Conservation (phyloP, 2,113 vertebrate genomes). For the Rousettus leschenaultii region DNA sequence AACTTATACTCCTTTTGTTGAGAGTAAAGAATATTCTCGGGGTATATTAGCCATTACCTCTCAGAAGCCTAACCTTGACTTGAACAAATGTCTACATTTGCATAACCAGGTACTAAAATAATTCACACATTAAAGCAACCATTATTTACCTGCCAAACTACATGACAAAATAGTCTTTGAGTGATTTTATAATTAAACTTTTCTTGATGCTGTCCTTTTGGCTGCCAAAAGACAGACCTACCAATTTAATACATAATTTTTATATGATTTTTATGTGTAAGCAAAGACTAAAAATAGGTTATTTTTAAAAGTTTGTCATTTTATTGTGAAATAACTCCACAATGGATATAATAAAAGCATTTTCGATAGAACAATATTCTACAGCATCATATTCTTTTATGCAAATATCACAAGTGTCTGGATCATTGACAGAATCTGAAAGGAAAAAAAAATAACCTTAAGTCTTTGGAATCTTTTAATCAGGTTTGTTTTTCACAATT, state of each 20-base stretch:
- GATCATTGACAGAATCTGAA: not conserved
- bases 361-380: not conserved
- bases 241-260: slow-evolving; percentile 36
- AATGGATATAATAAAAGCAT: not conserved
- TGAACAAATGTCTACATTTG: slow-evolving; percentile 46
- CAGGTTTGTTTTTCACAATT: not conserved
- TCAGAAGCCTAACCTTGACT: slow-evolving; percentile 5
- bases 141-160: slow-evolving; percentile 53
- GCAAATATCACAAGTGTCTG: slow-evolving; percentile 6
- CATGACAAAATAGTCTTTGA: slow-evolving; percentile 48
- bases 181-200: slow-evolving; percentile 61
- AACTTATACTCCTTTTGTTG: not conserved
- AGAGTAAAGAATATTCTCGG: not conserved
- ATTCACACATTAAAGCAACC: slow-evolving; percentile 43
- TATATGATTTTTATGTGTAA: slow-evolving; percentile 41
- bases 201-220: slow-evolving; percentile 5
- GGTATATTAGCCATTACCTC: not conserved
- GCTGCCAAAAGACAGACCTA: slow-evolving; percentile 39
- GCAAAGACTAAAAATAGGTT: slow-evolving; percentile 22
- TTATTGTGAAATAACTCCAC: not conserved
- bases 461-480: not conserved
- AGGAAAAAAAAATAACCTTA: not conserved
- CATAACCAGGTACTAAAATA: slow-evolving; percentile 47
- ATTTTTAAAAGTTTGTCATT: slow-evolving; percentile 37
- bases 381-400: not conserved